These are phyloP conservation scores for Uromys caudimaculatus DNA, from an alignment of 2,797 vertebrate species.

Conservation along the genomic window DNA sequence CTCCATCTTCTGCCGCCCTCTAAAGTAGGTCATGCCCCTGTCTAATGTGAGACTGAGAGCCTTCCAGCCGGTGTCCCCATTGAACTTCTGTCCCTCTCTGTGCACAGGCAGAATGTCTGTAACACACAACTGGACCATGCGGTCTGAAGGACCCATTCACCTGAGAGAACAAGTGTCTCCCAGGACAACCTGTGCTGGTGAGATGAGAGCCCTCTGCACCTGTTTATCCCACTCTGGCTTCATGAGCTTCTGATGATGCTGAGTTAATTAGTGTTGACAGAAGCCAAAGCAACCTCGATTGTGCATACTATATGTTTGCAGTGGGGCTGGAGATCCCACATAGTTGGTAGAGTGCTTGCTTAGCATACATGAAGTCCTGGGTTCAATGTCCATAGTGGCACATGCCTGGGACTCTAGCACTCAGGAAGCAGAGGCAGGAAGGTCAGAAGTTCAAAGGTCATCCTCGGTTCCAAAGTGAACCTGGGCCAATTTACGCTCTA, in stretches of 20 bases:
- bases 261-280: not conserved
- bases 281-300: not conserved
- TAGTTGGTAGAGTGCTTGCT: not conserved
- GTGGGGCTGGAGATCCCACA: not conserved
- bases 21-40: not conserved
- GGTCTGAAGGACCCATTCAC: not conserved
- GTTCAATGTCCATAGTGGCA: not conserved
- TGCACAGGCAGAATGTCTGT: not conserved
- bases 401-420: not conserved
- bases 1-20: not conserved
- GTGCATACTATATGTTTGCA: not conserved
- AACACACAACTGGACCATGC: not conserved
- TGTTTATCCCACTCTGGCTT: not conserved
- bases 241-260: not conserved
- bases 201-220: not conserved
- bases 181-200: not conserved
- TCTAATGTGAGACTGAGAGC: not conserved
- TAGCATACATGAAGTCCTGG: not conserved
- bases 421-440: not conserved
- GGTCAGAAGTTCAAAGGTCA: not conserved
- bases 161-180: not conserved
- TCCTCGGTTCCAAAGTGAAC: not conserved
- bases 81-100: not conserved
- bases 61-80: not conserved
- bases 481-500: not conserved